phyloP scores from a whole-genome alignment of 37 sponge, comb jelly and placozoan species.

The Diacarnus erythraeanus region DNA sequence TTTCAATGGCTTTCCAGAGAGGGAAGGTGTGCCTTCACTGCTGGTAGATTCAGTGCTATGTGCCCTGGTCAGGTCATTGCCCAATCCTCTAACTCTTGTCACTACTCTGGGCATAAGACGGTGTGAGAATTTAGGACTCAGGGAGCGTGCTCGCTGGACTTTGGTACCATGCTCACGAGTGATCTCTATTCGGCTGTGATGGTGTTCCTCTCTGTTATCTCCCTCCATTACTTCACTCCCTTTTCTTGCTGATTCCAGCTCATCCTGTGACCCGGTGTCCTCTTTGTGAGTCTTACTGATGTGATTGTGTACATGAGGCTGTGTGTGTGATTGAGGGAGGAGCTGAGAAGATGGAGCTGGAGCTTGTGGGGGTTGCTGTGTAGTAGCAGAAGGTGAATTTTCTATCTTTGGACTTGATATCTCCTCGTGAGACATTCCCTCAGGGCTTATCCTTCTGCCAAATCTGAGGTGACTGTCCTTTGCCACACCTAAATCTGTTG shows the following conservation, averaged over 20 bases:
- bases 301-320: not conserved
- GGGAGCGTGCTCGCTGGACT: conserved; percentile 50
- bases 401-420: not conserved
- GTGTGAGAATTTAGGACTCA: conserved; percentile 62
- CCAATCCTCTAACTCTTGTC: not conserved
- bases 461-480: not conserved
- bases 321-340: not conserved
- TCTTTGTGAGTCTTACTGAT: too few relatives aligned
- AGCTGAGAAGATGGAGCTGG: not conserved
- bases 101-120: conserved; percentile 5
- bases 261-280: too few relatives aligned
- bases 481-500: not conserved
- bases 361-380: not conserved
- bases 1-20: conserved; percentile 18
- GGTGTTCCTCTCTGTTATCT: not conserved
- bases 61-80: not conserved
- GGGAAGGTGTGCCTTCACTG: not conserved
- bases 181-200: not conserved
- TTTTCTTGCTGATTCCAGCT: not conserved
- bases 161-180: not conserved
- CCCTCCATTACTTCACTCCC: not conserved
- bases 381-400: not conserved
- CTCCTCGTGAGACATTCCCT: conserved; percentile 66
- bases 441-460: conserved; percentile 53
- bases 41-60: not conserved